phyloP scores from a whole-genome alignment of 2,888 invertebrate species.

The Chloroclystis v-ata region DNA sequence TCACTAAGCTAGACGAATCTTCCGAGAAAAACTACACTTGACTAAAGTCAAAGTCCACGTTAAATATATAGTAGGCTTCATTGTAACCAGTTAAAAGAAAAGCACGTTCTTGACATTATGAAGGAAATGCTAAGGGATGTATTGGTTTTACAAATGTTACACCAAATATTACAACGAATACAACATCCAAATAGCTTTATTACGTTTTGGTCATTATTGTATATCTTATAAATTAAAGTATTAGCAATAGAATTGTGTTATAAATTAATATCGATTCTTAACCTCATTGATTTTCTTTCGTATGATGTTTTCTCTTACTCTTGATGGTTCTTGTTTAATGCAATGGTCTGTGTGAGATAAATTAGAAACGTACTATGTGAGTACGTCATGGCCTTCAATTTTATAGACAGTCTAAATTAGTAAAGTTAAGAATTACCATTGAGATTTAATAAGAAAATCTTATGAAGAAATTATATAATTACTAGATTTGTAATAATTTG shows the following conservation, averaged over 20 bases:
- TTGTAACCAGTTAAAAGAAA: not conserved
- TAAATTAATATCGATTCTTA: constrained; percentile 4
- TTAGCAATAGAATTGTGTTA: constrained; percentile 12
- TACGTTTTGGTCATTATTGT: constrained; percentile 13
- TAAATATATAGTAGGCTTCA: no score
- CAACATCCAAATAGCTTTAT: constrained; percentile 20
- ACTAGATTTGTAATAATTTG: constrained; percentile 51
- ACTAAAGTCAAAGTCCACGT: no score
- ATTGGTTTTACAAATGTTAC: constrained; percentile 8
- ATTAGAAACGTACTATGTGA: constrained; percentile 27
- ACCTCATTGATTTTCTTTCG: not conserved
- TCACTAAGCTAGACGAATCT: no score
- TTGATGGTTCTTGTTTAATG: constrained; percentile 7
- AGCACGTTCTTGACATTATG: not conserved
- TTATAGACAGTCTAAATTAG: constrained; percentile 47
- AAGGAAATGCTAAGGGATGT: not conserved
- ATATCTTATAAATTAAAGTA: constrained; percentile 8
- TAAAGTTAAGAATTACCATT: constrained; percentile 54
- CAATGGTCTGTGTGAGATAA: constrained; percentile 26
- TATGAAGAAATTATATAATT: constrained; percentile 54
- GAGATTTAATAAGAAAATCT: constrained; percentile 55
- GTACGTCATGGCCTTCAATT: constrained; percentile 56
- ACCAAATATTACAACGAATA: constrained; percentile 29
- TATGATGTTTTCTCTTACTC: constrained; percentile 7
- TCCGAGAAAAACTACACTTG: no score